These are phyloP conservation scores for Anthoscopus minutus DNA, from an alignment of 2,113 vertebrate genomes.

Conservation along the genomic window DNA sequence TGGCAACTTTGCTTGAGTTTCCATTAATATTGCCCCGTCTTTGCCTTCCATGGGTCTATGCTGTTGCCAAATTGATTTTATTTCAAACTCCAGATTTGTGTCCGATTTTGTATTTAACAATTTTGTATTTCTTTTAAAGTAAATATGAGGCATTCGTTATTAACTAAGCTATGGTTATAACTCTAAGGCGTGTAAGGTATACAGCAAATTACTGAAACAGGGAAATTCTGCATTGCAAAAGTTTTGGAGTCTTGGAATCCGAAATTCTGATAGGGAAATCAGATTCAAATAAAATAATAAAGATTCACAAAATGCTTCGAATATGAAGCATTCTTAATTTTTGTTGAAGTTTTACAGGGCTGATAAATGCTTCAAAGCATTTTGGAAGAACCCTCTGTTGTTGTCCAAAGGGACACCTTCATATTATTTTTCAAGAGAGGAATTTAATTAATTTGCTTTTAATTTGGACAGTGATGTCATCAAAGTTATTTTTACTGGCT, in stretches of 20 bases:
- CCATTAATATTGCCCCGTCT: background rate
- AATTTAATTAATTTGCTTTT: background rate
- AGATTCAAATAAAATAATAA: background rate
- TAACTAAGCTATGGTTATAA: background rate
- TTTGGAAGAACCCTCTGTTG: background rate
- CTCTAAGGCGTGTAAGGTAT: background rate
- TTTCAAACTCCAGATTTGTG: accelerated
- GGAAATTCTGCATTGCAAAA: background rate
- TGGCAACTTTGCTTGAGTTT: background rate
- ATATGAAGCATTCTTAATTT: background rate
- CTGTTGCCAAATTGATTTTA: background rate
- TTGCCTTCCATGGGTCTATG: background rate
- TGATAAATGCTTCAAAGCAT: background rate
- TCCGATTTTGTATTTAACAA: background rate
- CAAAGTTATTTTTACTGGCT: background rate
- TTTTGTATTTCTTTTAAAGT: background rate
- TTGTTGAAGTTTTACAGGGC: background rate
- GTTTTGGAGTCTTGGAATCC: background rate
- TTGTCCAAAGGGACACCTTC: background rate
- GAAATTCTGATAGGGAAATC: background rate
- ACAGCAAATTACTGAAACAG: background rate
- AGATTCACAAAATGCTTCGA: background rate
- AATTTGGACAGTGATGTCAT: background rate
- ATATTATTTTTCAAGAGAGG: background rate
- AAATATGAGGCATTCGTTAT: background rate